Percentiles rank a stretch among this genome's conserved stretches.
These are phyloP conservation scores for Chlamydotis undulata DNA, from an alignment of 2,113 vertebrate genomes.

Conservation along the genomic window DNA sequence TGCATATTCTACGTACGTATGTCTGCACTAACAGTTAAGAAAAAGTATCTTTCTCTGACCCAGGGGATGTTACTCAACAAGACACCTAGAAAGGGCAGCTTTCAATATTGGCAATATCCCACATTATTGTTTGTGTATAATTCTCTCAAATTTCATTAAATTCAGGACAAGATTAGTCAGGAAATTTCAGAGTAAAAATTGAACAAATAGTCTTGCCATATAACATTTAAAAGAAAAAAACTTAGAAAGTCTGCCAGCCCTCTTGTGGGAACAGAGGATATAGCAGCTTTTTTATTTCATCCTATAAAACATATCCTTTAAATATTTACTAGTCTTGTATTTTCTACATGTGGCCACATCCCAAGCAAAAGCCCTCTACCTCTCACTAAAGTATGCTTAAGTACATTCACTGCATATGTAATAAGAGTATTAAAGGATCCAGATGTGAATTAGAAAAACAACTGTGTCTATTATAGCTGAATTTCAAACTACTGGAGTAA, in stretches of 20 bases:
- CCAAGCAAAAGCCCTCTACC: conserved; percentile 3
- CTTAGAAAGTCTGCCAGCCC: neutral
- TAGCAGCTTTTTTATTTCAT: conserved; percentile 28
- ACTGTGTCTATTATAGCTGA: neutral
- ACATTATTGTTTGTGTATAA: neutral
- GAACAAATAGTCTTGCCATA: conserved; percentile 17
- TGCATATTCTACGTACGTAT: neutral
- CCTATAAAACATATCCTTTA: conserved; percentile 42
- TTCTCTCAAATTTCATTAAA: neutral
- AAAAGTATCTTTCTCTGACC: neutral
- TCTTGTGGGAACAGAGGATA: conserved; percentile 15
- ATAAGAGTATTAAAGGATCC: conserved; percentile 54
- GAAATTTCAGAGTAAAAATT: conserved; percentile 29
- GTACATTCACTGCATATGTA: neutral
- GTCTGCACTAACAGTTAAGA: neutral
- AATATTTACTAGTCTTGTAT: conserved; percentile 50
- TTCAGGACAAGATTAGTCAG: neutral
- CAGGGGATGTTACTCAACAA: neutral
- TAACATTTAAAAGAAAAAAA: neutral
- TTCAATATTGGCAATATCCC: neutral
- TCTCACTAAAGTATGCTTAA: conserved; percentile 20
- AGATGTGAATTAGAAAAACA: conserved; percentile 64
- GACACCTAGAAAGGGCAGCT: neutral
- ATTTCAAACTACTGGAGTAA: conserved; percentile 52
- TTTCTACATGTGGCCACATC: conserved; percentile 27